Evolutionary conservation across 2,113 vertebrate species (phyloP), one percentile per base, ranked within the genome.

Genomic region (Gallinago jamesoni): DNA sequence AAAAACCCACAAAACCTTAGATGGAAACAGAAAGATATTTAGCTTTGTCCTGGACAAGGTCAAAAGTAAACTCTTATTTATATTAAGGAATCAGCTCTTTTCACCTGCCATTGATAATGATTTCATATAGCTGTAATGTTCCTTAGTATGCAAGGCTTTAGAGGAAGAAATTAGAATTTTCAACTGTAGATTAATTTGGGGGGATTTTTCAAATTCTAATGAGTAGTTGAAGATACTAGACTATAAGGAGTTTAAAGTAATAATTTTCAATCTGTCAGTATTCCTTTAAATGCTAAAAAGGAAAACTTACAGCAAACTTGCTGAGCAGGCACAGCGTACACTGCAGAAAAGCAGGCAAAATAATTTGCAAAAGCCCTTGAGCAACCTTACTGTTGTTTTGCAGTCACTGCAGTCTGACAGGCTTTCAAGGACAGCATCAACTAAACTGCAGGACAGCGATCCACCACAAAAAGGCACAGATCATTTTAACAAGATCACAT

Each of bases 351-450:
- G 7, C 30, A 48, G n/a, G 45, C 41, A 85, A 80, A 93, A 79
- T 76, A 33, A 87, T 93, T 90, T 94, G 82, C 93, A 80, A 83
- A 86, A 91, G 87, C 78, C 85, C 85, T 94, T 91, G 84, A 91
- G 75, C 75, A 93, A 66, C 84, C 75, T 93, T 76, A 19, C 22
- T 92, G 78, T 59, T 90, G 47, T 77, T 95, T 35, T 86, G 85
- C 90, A 95, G 55, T 84, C 75, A 48, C 43, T 95, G 92, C 92
- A 88, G 47, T 66, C 75, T 90, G 72, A 94, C 75, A 77, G 25
- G n/a, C 79, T 84, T 83, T 88, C 87, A 96, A 95, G 84, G 72
- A 67, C 78, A 88, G 18, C 37, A 87, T 62, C 84, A 85, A 74
- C 78, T 74, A 45, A 72, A 83, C 6, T 62, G 67, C 63, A 93